Evolutionary conservation across 2,113 vertebrate species (phyloP), one percentile per base, ranked within the genome.

Genomic region (Sisor rabdophorus): DNA sequence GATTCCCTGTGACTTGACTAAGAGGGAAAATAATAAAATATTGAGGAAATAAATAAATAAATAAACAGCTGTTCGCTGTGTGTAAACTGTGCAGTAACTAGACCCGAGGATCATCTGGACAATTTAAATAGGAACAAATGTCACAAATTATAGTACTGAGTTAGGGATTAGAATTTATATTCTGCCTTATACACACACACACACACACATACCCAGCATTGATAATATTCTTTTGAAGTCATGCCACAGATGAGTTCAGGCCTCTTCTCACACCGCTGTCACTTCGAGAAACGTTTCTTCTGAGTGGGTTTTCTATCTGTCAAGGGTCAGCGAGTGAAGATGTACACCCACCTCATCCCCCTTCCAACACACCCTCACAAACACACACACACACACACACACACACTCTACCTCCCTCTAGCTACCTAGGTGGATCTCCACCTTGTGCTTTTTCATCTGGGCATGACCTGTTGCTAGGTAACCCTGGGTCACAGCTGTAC

Each of bases 401-500:
- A 55, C 28, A 83, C 79, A 64, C 74, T 75, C 48, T 12, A 52
- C 60, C 26, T 82, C 81, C 70, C 76, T 79, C 11, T 75, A 84
- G 89, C 88, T 88, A 89, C 78, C 83, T 89, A 90, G 89, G 89
- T 92, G 88, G 85, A 89, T 87, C 88, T 89, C 88, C 81, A 90
- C 89, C 88, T 76, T 90, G 88, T 87, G 90, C 87, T 84, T 90
- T 88, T 90, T 87, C 70, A 90, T 91, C 91, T 91, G 89, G 90
- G 91, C 90, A 92, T 91, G 91, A 92, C 91, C 91, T 92, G 91
- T 92, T 92, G 91, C 91, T 92, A 92, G 91, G 91, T 92, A 92
- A 92, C 91, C 90, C 89, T 91, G 91, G 90, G 91, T 91, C 91
- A 92, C 91, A 92, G 91, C 91, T 92, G 91, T 91, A 90, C 87